phyloP scores from a whole-genome alignment of 2,113 vertebrate genomes.

The Tricholaema leucomelas region DNA sequence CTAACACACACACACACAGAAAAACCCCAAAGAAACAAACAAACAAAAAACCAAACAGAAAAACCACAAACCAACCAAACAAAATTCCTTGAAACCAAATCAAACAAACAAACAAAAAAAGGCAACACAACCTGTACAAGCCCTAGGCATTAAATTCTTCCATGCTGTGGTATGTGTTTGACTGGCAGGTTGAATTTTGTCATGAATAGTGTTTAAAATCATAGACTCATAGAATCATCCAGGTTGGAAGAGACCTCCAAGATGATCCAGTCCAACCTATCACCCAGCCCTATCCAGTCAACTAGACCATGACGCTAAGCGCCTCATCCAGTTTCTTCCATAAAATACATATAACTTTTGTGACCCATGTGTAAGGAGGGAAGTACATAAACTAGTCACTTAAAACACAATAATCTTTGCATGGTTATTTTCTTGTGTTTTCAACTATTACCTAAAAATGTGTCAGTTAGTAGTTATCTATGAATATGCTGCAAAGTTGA shows the following conservation, averaged over 20 bases:
- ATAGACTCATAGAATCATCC: no score
- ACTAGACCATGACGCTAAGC: no score
- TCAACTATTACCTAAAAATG: not conserved
- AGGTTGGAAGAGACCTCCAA: no score
- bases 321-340: no score
- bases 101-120: not conserved
- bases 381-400: not conserved
- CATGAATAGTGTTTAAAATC: slow-evolving; percentile 21
- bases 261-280: no score
- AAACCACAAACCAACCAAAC: not conserved
- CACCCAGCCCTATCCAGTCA: no score
- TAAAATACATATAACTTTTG: not conserved
- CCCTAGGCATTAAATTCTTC: not conserved
- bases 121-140: not conserved
- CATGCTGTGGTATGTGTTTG: not conserved
- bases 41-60: not conserved
- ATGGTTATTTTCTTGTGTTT: not conserved
- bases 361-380: not conserved
- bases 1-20: not conserved
- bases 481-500: not conserved
- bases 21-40: not conserved
- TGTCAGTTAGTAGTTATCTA: not conserved
- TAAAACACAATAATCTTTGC: not conserved
- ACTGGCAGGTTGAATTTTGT: slow-evolving; percentile 24
- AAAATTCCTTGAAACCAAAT: not conserved